Base-by-base conservation (phyloP, 2,797 vertebrate species). In the Enoplosus armatus region DNA sequence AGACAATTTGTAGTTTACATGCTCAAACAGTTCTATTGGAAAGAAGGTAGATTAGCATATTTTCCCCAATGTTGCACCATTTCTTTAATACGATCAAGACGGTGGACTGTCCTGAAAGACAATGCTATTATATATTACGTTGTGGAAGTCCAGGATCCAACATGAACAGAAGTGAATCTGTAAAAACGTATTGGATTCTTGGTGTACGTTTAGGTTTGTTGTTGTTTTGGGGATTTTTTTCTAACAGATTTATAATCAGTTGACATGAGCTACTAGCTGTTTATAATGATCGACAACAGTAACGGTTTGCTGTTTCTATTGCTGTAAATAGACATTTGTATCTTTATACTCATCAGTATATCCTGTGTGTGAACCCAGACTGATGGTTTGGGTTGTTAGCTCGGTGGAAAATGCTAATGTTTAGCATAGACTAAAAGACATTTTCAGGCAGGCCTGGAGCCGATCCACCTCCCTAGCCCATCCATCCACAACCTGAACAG, bases 261-360 rank as follows among this genome's bases (percentile, higher is more conserved):
- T 73, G 43, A 77, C 64, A 72, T 61, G 53, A 77, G 51, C 59
- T 79, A 43, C 39, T 68, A 60, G 62, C 64, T 77, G 48, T 88
- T 88, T 86, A 14, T 86, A 84, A 72, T 56, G 31, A 70, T 59
- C 27, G 37, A 81, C 15, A 24, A 39, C 27, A 27, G 65, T 65
- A 71, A 68, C 1, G 0, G 43, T 80, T 82, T 75, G 53, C 69
- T 75, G 76, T 89, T 92, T 86, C 58, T 90, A 85, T 75, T 75
- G 55, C 85, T 87, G 87, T 90, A 90, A 72, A 75, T 90, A 90
- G 72, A 88, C 82, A 84, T 92, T 92, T 92, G 79, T 89, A 90
- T 84, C 68, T 84, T 70, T 75, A 80, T 85, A 86, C 70, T 81
- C 69, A 80, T 81, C 48, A 39, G 47, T 85, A 72, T 62, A 81